phyloP scores from a whole-genome alignment of 2,888 invertebrate species.

The Hydriomena furcata region DNA sequence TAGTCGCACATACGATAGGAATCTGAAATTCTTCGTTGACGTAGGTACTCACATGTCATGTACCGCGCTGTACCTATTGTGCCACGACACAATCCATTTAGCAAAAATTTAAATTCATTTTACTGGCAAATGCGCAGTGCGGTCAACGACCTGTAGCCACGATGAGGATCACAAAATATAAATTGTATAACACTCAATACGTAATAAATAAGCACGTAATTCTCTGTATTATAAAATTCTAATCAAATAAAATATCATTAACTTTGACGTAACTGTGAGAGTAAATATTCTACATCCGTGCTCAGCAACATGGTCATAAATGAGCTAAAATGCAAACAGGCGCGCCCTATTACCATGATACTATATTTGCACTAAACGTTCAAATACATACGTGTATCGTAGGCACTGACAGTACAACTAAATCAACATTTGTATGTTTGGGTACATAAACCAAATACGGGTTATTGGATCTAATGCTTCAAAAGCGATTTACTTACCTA shows the following conservation, averaged over 20 bases:
- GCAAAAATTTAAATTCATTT: conserved; percentile 54
- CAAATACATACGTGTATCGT: conserved; percentile 50
- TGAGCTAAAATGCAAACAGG: conserved; percentile 60
- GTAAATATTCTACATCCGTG: conserved; percentile 58
- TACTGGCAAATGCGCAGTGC: conserved; percentile 43
- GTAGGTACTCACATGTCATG: conserved; percentile 47
- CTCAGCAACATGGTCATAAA: conserved; percentile 61
- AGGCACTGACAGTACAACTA: conserved; percentile 49
- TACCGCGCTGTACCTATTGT: conserved; percentile 58
- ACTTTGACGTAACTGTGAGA: conserved; percentile 50
- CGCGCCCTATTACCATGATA: conserved; percentile 62
- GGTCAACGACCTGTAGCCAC: conserved; percentile 54
- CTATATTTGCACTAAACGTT: conserved; percentile 47
- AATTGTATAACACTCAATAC: conserved; percentile 37
- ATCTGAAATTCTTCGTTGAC: conserved; percentile 74
- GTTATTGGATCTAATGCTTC: conserved; percentile 56
- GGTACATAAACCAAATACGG: conserved; percentile 69
- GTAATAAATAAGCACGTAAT: conserved; percentile 15
- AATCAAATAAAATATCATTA: conserved; percentile 42
- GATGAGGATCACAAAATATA: conserved; percentile 38
- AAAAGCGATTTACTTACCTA: conserved; percentile 37
- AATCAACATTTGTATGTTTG: conserved; percentile 59
- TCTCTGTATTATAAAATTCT: conserved; percentile 27
- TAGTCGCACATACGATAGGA: conserved; percentile 73
- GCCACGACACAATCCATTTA: conserved; percentile 53